phyloP scores from a whole-genome alignment of 2,113 vertebrate species.

The Chlamydotis undulata region DNA sequence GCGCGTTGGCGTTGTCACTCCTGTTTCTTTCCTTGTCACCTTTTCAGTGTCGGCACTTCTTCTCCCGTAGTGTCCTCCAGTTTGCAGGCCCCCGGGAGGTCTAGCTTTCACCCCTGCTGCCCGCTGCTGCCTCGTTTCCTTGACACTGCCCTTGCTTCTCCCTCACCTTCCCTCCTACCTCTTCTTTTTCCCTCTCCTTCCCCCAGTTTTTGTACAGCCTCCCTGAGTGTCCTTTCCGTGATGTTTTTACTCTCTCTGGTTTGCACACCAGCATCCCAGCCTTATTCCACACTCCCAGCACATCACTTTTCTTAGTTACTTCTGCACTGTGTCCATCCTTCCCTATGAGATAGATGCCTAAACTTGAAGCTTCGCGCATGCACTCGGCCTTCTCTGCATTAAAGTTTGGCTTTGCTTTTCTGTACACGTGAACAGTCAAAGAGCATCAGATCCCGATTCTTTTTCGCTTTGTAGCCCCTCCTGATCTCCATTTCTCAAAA shows the following conservation, averaged over 20 bases:
- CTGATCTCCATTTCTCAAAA: background rate
- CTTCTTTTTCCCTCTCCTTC: background rate
- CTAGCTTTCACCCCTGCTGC: accelerated
- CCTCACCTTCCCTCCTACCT: background rate
- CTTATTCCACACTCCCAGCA: accelerated
- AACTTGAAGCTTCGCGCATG: accelerated
- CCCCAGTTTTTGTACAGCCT: background rate
- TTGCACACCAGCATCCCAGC: no score
- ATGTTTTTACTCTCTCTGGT: background rate
- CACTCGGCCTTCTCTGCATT: no score
- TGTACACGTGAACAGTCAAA: no score
- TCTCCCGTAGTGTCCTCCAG: no score
- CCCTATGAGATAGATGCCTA: accelerated
- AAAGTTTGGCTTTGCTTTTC: background rate
- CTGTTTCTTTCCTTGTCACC: background rate
- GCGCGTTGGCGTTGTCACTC: accelerated
- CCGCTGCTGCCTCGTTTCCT: background rate
- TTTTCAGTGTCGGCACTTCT: accelerated
- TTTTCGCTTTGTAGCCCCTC: background rate
- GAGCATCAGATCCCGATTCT: accelerated
- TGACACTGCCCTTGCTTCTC: no score
- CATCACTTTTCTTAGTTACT: background rate
- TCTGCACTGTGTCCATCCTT: background rate
- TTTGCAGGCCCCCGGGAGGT: accelerated
- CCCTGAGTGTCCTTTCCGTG: accelerated